These are phyloP conservation scores for Cheilosia pagana DNA, from an alignment of 2,888 invertebrate species.

Conservation along the genomic window DNA sequence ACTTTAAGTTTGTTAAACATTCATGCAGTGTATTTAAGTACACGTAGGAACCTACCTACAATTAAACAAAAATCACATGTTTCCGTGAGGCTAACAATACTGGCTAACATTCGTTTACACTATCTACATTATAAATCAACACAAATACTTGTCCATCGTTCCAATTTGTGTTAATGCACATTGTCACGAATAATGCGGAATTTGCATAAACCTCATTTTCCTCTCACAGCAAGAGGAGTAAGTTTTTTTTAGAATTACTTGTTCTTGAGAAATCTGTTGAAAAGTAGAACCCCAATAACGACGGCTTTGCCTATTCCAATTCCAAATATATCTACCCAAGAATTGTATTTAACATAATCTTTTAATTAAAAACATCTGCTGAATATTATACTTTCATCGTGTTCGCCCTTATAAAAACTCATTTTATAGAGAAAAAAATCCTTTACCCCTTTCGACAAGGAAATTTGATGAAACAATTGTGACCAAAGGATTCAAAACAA, in stretches of 20 bases:
- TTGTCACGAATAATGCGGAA: not conserved
- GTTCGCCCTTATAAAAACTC: not conserved
- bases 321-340: not conserved
- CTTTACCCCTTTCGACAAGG: slow-evolving; percentile 1
- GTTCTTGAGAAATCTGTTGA: not conserved
- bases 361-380: slow-evolving; percentile 36
- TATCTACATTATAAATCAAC: too few species aligned
- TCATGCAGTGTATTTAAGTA: too few species aligned
- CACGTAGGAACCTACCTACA: too few species aligned
- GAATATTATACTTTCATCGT: not conserved
- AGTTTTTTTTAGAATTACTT: not conserved
- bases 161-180: too few species aligned
- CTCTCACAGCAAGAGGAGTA: not conserved
- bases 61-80: too few species aligned
- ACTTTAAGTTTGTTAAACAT: too few species aligned
- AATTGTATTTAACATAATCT: slow-evolving; percentile 28
- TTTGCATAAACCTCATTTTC: slow-evolving; percentile 13
- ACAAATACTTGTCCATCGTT: too few species aligned
- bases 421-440: not conserved
- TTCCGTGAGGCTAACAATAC: too few species aligned
- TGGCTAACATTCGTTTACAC: too few species aligned
- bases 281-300: not conserved
- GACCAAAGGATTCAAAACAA: slow-evolving; percentile 16
- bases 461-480: slow-evolving; percentile 45
- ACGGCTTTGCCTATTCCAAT: not conserved